Evolutionary conservation across 2,888 invertebrate genomes (phyloP).

Genomic region (Willowsia nigromaculata): DNA sequence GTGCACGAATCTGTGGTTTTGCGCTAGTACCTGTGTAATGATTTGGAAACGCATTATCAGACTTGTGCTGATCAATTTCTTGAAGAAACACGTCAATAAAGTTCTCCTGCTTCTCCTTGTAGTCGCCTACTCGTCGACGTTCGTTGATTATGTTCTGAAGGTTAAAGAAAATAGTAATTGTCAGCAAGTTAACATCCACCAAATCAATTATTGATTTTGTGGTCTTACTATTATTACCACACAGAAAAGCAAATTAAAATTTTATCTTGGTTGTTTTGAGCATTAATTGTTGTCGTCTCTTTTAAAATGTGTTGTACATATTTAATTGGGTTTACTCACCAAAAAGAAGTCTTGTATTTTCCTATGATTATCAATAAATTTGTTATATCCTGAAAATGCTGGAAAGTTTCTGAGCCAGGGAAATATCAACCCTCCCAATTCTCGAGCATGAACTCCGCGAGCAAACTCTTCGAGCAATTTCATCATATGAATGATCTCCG

Average conservation of each 20-base stretch:
- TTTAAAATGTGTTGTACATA: no score
- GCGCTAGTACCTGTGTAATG: constrained; percentile 68
- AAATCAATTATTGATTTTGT: no score
- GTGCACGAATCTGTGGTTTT: no score
- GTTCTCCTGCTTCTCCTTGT: constrained; percentile 71
- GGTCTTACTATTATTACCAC: not conserved
- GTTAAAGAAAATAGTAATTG: not conserved
- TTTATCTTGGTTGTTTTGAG: no score
- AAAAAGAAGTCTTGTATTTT: constrained; percentile 70
- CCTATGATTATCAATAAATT: constrained; percentile 54
- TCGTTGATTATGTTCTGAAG: constrained; percentile 66
- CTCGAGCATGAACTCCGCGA: constrained; percentile 64
- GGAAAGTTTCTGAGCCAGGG: constrained; percentile 75
- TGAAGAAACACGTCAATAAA: constrained; percentile 74
- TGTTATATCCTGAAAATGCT: constrained; percentile 43
- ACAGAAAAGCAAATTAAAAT: not conserved
- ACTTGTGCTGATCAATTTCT: constrained; percentile 70
- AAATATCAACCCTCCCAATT: constrained; percentile 69
- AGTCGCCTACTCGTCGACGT: constrained; percentile 46
- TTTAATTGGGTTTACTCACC: constrained; percentile 18
- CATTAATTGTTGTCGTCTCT: no score
- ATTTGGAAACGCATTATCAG: constrained; percentile 58
- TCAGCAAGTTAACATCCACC: no score
- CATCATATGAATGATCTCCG: constrained; percentile 65
- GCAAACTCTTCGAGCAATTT: constrained; percentile 69